Evolutionary conservation across 2,888 invertebrate species (phyloP), one percentile per base, ranked within the genome.

Genomic region (Acleris cristana): DNA sequence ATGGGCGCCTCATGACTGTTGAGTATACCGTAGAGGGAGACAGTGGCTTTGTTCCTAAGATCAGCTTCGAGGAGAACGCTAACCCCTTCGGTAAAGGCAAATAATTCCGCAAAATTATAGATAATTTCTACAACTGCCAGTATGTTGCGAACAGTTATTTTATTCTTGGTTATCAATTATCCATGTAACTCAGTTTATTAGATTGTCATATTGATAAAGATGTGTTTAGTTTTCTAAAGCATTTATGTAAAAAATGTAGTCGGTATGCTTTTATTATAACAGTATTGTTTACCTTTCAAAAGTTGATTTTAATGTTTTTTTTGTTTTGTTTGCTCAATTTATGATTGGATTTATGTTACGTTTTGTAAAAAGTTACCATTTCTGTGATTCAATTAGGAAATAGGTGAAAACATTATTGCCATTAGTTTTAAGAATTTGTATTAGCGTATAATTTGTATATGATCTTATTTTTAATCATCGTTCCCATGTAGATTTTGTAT

Each of bases 1-100:
- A 96, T 79, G 95, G 95, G 48, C 90, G 96, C 70, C 93, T 96
- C 48, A 96, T 96, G 96, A 95, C 94, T 0, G 96, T 96, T 0
- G 95, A 95, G 70, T 96, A 96, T 80, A 94, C 94, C 2, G 96
- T 96, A 0, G 95, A 96, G 73, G 95, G 95, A 8, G 95, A 95
- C 71, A 95, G 95, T 70, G 96, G 96, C 6, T 96, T 95, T 78
- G 95, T 95, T 2, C 96, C 96, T 34, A 95, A 94, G 81, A 94
- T 96, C 72, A 93, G 94, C 55, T 96, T 95, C 79, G 94, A 94
- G 75, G 93, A 94, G 60, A 94, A 94, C 81, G 94, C 94, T n/a
- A 94, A 90, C 75, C 94, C 94, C 44, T 93, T 94, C 80, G 88
- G 88, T 23, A 88, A 89, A 80, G 86, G 86, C 72, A 88, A 88